Evolutionary conservation across 2,888 invertebrate genomes (phyloP).

Genomic region (Deilephila porcellus): DNA sequence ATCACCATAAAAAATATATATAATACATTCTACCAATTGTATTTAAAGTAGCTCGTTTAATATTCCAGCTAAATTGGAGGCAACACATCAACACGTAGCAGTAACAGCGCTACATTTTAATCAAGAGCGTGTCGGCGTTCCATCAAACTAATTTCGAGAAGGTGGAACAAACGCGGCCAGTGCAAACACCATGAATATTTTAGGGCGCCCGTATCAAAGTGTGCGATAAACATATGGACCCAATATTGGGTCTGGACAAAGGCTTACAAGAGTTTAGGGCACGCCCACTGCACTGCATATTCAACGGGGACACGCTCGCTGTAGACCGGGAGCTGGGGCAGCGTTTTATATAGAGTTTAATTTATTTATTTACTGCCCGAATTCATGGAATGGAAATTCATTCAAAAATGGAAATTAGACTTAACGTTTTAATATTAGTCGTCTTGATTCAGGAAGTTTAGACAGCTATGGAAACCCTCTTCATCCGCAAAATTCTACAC

Average conservation of each 20-base stretch:
- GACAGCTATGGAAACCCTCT: no score
- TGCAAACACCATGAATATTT: conserved; percentile 64
- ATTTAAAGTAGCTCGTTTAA: not conserved
- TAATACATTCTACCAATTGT: not conserved
- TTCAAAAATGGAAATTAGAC: no score
- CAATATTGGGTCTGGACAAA: conserved; percentile 81
- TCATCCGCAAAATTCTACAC: no score
- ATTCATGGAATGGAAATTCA: not conserved
- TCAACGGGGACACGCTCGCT: conserved; percentile 67
- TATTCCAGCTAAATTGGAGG: not conserved
- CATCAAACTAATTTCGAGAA: conserved; percentile 44
- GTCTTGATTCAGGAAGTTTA: no score
- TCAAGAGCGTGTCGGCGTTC: conserved; percentile 23
- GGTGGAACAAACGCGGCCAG: conserved; percentile 35
- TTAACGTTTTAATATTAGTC: no score
- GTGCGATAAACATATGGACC: conserved; percentile 71
- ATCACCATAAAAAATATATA: not conserved
- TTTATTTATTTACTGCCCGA: not conserved
- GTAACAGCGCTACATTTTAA: conserved; percentile 22
- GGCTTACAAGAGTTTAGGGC: conserved; percentile 82
- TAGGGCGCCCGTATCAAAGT: conserved; percentile 66
- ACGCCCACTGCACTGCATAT: conserved; percentile 80
- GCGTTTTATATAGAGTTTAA: not conserved
- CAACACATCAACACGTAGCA: not conserved
- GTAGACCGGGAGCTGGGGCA: conserved; percentile 32